Evolutionary conservation across 2,797 vertebrate species (phyloP), one percentile per base, ranked within the genome.

Genomic region (Phataginus tricuspis): DNA sequence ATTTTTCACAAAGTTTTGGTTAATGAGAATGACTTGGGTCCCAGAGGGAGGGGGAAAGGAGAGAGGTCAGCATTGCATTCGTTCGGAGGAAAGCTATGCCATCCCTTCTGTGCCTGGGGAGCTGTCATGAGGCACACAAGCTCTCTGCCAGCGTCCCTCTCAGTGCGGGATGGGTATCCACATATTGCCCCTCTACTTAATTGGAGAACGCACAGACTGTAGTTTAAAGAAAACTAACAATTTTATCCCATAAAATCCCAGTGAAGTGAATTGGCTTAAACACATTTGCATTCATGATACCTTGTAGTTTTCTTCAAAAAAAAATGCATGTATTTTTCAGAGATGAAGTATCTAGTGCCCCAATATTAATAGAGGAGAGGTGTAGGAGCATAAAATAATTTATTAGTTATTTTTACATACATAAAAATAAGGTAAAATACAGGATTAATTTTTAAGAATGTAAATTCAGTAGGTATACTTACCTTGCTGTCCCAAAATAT

Each of bases 1-100:
- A 98, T 98, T 98, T 98, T 97, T 98, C 94, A 98, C 95, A 71
- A 98, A 98, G 97, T 98, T 98, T 98, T 98, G 96, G 97, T 96
- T 98, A 96, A 98, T 96, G 90, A 98, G 97, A 98, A 98, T 94
- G 98, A 95, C 93, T 97, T 96, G 96, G 97, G 97, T 98, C 97
- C 91, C 96, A 97, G 88, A 89, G 90, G 96, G 86, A 97, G 57
- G 96, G 96, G 94, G 93, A 95, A 97, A 84, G 61, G 71, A 66
- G 45, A 84, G 6, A 97, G 97, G 96, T 98, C 97, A 97, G 97
- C 93, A 95, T 98, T 97, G 91, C 97, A 86, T 96, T 97, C 96
- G 96, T 85, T 94, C 93, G 53, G 93, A 95, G 96, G 96, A 97
- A 97, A 95, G 69, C 45, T 45, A 13, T 7, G 21, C 21, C 23